A percentile compares a stretch with the other conserved stretches of the same genome.
Conservation (phyloP, 2,113 vertebrate genomes). For the Ochotona curzoniae region DNA sequence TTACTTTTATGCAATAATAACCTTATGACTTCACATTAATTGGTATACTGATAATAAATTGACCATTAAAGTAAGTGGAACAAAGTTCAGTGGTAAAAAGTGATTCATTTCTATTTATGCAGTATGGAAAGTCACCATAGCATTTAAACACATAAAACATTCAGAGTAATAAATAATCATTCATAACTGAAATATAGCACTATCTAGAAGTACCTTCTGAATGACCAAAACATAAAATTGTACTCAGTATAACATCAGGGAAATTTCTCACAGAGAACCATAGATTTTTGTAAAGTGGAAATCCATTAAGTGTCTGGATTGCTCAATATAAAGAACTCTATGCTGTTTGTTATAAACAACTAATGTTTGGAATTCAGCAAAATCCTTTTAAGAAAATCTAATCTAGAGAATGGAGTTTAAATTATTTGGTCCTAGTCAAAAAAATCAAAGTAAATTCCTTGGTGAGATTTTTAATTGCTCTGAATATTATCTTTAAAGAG, state of each 20-base stretch:
- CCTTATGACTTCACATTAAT: conserved; percentile 9
- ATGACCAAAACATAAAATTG: conserved; percentile 43
- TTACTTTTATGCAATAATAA: conserved; percentile 35
- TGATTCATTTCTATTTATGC: conserved; percentile 37
- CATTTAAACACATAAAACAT: conserved; percentile 51
- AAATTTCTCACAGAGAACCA: conserved; percentile 55
- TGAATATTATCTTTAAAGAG: not conserved
- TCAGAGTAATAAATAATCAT: conserved; percentile 53
- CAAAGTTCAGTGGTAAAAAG: conserved; percentile 10
- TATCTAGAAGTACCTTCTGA: conserved; percentile 34
- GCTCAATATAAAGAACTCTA: conserved; percentile 26
- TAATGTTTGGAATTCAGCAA: conserved; percentile 44
- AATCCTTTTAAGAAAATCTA: conserved; percentile 50
- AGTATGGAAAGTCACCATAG: conserved; percentile 35
- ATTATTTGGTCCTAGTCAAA: conserved; percentile 14
- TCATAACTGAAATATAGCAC: conserved; percentile 44
- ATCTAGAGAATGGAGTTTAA: conserved; percentile 7
- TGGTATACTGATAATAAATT: not conserved
- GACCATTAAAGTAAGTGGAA: not conserved
- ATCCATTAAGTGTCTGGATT: conserved; percentile 46
- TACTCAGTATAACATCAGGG: conserved; percentile 25
- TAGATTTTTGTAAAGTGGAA: not conserved
- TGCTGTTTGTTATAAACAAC: not conserved
- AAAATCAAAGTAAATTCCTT: not conserved
- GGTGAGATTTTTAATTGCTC: conserved; percentile 12